phyloP scores from a whole-genome alignment of 2,888 invertebrate genomes.

The Xanthorhoe designata region DNA sequence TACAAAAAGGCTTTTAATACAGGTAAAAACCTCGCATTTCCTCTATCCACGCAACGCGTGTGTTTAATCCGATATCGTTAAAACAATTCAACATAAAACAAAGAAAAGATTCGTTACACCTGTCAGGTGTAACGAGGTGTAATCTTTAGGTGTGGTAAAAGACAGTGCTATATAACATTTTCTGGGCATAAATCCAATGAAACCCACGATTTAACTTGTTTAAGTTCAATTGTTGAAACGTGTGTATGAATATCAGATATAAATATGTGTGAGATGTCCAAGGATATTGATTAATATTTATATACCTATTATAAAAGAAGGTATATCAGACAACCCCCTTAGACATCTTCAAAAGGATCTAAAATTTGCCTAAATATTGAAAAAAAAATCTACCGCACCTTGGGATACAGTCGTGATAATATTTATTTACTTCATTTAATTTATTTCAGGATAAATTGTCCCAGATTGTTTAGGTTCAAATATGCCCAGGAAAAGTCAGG shows the following conservation, averaged over 20 bases:
- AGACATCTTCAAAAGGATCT: no score
- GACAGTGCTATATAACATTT: neutral
- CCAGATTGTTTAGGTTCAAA: neutral
- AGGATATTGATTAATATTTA: no score
- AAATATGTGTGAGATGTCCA: no score
- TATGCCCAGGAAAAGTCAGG: neutral
- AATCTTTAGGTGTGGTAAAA: conserved; percentile 44
- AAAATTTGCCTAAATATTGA: no score
- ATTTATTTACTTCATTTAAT: no score
- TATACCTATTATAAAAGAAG: no score
- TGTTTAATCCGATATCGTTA: conserved; percentile 34
- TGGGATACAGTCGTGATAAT: no score
- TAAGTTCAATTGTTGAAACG: neutral
- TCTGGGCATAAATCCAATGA: conserved; percentile 1
- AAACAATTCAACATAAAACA: conserved; percentile 50
- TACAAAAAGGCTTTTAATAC: neutral
- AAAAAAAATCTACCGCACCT: no score
- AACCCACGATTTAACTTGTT: conserved; percentile 2
- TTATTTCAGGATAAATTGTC: no score
- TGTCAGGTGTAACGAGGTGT: no score
- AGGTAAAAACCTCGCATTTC: conserved; percentile 21
- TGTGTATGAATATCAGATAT: neutral
- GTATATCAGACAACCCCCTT: no score
- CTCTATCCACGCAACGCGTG: conserved; percentile 32
- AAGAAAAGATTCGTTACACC: conserved; percentile 55